Conservation (phyloP, 2,113 vertebrate species). For the Antechinus flavipes region DNA sequence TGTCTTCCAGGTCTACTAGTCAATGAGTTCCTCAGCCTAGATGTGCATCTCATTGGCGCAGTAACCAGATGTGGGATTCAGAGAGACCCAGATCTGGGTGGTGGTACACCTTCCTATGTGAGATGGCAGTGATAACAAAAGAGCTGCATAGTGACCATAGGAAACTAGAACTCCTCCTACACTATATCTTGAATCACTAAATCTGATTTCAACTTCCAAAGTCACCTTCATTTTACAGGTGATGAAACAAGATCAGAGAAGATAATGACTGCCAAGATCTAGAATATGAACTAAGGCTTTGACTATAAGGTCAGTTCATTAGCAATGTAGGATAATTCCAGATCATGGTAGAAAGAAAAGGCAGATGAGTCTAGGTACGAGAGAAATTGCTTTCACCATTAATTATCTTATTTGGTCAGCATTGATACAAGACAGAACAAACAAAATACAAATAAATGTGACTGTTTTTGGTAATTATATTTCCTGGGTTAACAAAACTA, state of each 20-base stretch:
- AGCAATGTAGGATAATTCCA: background rate
- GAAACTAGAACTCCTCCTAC: too few relatives aligned
- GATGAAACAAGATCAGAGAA: background rate
- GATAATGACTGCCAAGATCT: background rate
- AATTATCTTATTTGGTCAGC: background rate
- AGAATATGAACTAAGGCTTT: too few relatives aligned
- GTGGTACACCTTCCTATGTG: background rate
- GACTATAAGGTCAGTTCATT: background rate
- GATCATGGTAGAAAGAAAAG: background rate
- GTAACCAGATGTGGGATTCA: slow-evolving; percentile 81
- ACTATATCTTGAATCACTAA: background rate
- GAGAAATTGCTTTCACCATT: background rate
- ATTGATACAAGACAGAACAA: background rate
- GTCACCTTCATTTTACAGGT: background rate
- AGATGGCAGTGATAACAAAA: background rate
- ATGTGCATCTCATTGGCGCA: too few relatives aligned
- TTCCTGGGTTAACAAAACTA: background rate
- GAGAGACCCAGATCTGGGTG: background rate
- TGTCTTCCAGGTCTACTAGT: slow-evolving; percentile 92
- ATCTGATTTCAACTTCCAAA: background rate
- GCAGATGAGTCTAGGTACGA: background rate
- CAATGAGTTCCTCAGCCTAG: too few relatives aligned
- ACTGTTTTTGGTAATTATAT: too few relatives aligned
- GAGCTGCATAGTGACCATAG: background rate
- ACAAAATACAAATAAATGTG: too few relatives aligned